phyloP scores from a whole-genome alignment of 2,888 invertebrate species.

The Abrostola triplasia region DNA sequence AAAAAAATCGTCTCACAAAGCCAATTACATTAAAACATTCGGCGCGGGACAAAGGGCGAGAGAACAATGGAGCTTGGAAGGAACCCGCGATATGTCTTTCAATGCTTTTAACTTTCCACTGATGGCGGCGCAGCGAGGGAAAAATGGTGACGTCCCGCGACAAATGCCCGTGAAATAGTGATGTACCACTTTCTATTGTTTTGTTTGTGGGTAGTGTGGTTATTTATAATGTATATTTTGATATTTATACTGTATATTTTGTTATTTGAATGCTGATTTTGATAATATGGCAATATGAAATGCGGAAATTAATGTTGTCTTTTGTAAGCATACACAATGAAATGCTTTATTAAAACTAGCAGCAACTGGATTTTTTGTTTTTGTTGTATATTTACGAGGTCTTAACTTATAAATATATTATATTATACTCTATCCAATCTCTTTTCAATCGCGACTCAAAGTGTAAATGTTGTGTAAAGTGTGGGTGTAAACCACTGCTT shows the following conservation, averaged over 20 bases:
- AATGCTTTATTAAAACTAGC: no score
- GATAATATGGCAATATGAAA: no score
- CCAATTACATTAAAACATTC: slow-evolving; percentile 89
- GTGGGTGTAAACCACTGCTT: no score
- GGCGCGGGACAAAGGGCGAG: slow-evolving; percentile 84
- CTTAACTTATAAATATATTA: no score
- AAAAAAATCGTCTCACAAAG: slow-evolving; percentile 83
- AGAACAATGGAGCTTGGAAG: slow-evolving; percentile 85
- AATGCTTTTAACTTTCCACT: slow-evolving; percentile 88
- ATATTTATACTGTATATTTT: not conserved
- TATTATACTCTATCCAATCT: no score
- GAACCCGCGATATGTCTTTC: slow-evolving; percentile 87
- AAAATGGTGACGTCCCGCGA: slow-evolving; percentile 86
- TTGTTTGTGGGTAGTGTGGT: slow-evolving; percentile 19
- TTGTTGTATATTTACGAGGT: no score
- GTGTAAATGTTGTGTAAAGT: no score
- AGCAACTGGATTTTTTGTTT: no score
- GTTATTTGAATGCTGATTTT: not conserved
- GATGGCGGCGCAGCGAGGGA: slow-evolving; percentile 82
- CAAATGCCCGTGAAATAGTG: slow-evolving; percentile 84
- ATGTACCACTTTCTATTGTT: slow-evolving; percentile 46
- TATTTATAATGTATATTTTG: not conserved
- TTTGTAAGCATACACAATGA: no score
- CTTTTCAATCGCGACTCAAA: no score
- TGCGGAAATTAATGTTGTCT: no score